Conservation (phyloP, 1,140 invertebrate species). For the Melanaphis sacchari region DNA sequence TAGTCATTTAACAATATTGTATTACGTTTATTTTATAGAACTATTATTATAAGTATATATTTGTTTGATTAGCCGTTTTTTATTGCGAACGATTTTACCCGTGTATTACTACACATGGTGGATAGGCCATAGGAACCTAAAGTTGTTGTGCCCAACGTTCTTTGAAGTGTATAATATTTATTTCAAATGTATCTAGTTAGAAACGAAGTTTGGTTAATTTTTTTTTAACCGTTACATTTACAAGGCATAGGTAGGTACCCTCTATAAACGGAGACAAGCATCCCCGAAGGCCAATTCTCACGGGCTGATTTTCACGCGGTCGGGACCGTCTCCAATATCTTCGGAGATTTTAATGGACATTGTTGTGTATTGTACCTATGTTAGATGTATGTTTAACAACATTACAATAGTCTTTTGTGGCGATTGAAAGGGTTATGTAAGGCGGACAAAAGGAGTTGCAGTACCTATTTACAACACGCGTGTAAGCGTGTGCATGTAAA, state of each 20-base stretch:
- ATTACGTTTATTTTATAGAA: too few species aligned
- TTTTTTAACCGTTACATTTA: background rate
- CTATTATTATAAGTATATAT: too few species aligned
- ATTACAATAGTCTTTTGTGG: background rate
- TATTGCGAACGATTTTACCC: background rate
- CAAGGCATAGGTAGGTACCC: background rate
- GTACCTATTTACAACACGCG: background rate
- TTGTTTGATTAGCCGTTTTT: background rate
- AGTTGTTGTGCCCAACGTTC: background rate
- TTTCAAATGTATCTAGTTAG: background rate
- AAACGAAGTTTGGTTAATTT: background rate
- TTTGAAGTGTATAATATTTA: background rate
- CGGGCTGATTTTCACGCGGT: background rate
- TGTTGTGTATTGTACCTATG: background rate
- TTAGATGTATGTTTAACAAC: background rate
- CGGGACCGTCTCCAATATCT: background rate
- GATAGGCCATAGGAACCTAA: too few species aligned
- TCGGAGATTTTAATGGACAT: background rate
- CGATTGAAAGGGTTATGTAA: background rate
- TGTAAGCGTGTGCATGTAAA: background rate
- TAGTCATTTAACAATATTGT: too few species aligned
- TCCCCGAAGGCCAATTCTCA: background rate
- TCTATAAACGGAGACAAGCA: background rate
- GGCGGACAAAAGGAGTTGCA: background rate
- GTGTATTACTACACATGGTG: background rate